phyloP scores from a whole-genome alignment of 2,113 vertebrate species.

The Todiramphus chloris region DNA sequence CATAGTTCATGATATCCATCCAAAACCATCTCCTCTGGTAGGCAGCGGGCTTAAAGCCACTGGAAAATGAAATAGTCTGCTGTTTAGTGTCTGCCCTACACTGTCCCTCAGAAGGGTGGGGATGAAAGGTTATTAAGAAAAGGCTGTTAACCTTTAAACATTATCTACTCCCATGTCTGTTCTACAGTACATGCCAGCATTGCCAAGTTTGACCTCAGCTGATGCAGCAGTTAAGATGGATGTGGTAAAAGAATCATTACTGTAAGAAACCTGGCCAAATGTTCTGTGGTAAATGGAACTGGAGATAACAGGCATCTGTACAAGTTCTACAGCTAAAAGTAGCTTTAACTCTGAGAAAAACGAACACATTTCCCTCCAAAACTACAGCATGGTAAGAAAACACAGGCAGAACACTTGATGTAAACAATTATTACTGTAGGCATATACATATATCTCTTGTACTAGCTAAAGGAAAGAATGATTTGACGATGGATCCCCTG shows the following conservation, averaged over 20 bases:
- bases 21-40: background rate
- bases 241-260: background rate
- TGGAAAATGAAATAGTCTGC: background rate
- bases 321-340: background rate
- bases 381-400: background rate
- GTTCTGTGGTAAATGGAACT: background rate
- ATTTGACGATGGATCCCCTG: background rate
- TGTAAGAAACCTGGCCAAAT: background rate
- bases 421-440: background rate
- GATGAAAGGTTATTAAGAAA: background rate
- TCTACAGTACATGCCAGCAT: background rate
- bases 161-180: background rate
- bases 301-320: background rate
- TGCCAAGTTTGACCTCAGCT: background rate
- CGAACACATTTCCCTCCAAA: background rate
- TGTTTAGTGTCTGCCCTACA: background rate
- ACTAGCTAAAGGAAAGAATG: background rate
- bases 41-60: background rate
- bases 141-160: background rate
- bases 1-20: background rate
- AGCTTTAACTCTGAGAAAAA: background rate
- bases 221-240: background rate
- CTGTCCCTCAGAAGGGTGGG: background rate
- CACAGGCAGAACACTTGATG: background rate
- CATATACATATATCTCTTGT: fast-evolving